Evolutionary conservation across 2,888 invertebrate species (phyloP), one percentile per base, ranked within the genome.

Genomic region (Tuta absoluta): DNA sequence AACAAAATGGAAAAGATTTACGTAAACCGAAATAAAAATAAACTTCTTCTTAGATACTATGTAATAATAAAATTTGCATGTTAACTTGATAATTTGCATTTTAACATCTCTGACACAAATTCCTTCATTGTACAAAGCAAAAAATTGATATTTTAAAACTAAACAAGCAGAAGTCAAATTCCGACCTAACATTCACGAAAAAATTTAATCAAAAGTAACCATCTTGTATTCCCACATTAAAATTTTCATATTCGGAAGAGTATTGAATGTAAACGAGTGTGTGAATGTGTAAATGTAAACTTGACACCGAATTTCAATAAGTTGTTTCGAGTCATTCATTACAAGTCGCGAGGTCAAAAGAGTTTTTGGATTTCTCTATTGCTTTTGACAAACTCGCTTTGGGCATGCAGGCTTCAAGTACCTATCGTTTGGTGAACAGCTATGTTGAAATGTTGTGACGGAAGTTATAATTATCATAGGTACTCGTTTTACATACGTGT

Each of bases 291-390:
- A 68, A 69, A 48, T 49, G 64, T 69, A 68, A 69, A 70, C 70
- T 72, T 72, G 70, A 71, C 72, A 70, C 67, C 66, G 66, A 64
- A 68, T 69, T 67, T 68, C 63, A 68, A 68, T 66, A 67, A 68
- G 66, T 61, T 66, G 24, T 28, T 49, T 49, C 61, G 23, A 61
- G 48, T 60, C 38, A 45, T 60, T 60, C 38, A 45, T 60, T 45
- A 60, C 21, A 56, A 56, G 56, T 56, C 33, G 28, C 14, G 60
- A 45, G 60, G 60, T 60, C 60, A 60, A 60, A 60, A 45, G 41
- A 60, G 45, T 60, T 60, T 60, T 45, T 60, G 24, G 38, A 45
- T 45, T 60, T 45, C 24, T 21, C 60, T 21, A 59, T 38, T 17
- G 59, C 56, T 56, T 33, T 56, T 56, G 56, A 56, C 33, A 56